Base-by-base conservation (phyloP, 2,888 invertebrate genomes). In the Mimas tiliae region DNA sequence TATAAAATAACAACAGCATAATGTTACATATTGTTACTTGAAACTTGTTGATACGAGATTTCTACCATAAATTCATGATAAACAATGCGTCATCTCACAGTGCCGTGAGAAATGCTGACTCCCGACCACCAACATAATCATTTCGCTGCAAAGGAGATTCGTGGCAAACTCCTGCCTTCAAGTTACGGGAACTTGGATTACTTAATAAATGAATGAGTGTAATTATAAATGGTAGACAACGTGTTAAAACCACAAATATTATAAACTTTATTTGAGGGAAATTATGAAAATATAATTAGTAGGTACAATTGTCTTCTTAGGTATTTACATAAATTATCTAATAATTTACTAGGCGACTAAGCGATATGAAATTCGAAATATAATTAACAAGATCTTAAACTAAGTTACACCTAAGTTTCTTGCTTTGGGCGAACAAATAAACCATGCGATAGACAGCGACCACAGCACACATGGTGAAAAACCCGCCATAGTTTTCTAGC, bases 221-320 rank as follows among this genome's bases (percentile, higher is more conserved):
- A 42, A 11, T 42, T 42, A 11, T 9, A n/a, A n/a, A n/a, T n/a
- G n/a, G n/a, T n/a, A n/a, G n/a, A n/a, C n/a, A n/a, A n/a, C n/a
- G n/a, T 48, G 6, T 27, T 72, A 73, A 75, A 75, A 78, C 69
- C 73, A 75, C 74, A 70, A 70, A 74, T 73, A 33, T 55, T 58
- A 19, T 65, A 65, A 64, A 64, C 52, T 48, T 53, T 55, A 65
- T 58, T 65, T 58, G 73, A 73, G 72, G 71, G 67, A 75, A 78
- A 78, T 66, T 71, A 69, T 74, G 72, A 71, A 70, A 68, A 67
- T 71, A 67, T 72, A 65, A 64, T 69, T 73, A 73, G 72, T 71
- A 69, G 76, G 69, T 78, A 78, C 72, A 76, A 77, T 74, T 38
- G 69, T 69, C 69, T 63, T 62, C 52, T 63, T 74, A 67, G 67